A percentile compares a stretch with the other conserved stretches of the same genome.
phyloP scores from a whole-genome alignment of 2,888 invertebrate genomes.

The Notocelia uddmanniana region DNA sequence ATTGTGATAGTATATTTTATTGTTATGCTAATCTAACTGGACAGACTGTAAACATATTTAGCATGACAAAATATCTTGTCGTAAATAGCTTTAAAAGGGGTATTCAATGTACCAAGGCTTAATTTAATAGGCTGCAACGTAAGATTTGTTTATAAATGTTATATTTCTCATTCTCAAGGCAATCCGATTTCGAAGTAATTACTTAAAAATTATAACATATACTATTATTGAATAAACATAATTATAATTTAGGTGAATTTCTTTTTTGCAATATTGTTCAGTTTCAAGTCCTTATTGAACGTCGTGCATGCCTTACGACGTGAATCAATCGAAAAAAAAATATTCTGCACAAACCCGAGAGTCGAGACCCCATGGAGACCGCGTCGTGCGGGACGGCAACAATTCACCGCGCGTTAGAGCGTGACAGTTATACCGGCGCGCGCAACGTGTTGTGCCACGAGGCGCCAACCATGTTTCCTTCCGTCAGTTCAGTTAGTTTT shows the following conservation, averaged over 20 bases:
- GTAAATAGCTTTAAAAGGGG: neutral
- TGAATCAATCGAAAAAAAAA: neutral
- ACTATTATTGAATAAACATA: too few species aligned
- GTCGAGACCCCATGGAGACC: conserved; percentile 35
- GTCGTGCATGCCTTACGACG: neutral
- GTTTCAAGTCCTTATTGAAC: neutral
- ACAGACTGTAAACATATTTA: conserved; percentile 10
- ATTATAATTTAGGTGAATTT: too few species aligned
- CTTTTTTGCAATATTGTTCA: too few species aligned
- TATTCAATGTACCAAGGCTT: neutral
- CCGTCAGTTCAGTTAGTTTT: conserved; percentile 55
- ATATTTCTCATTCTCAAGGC: neutral
- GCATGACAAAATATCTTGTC: conserved; percentile 1
- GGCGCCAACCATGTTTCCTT: conserved; percentile 47
- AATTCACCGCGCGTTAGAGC: conserved; percentile 46
- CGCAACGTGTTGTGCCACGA: conserved; percentile 71
- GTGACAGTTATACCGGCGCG: conserved; percentile 62
- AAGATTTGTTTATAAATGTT: neutral
- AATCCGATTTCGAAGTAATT: neutral
- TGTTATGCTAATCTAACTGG: conserved; percentile 16
- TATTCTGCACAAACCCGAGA: neutral
- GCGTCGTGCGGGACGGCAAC: conserved; percentile 53
- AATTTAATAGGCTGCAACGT: neutral
- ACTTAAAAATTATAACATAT: too few species aligned
- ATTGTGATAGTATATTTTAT: neutral